These are phyloP conservation scores for Merluccius polli DNA, from an alignment of 2,797 vertebrate species.

Conservation along the genomic window DNA sequence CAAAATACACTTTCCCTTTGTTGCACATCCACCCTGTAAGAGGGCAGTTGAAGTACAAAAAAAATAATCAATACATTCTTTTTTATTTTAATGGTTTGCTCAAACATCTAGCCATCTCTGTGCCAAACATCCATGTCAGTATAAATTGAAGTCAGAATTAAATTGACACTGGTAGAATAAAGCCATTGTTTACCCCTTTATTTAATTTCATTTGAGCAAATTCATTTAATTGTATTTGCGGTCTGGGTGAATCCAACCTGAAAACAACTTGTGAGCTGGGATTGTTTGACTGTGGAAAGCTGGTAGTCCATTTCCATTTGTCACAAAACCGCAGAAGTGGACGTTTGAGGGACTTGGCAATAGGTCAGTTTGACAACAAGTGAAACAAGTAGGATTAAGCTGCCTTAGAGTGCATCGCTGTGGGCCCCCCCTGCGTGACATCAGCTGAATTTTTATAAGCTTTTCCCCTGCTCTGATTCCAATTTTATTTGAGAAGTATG, in stretches of 20 bases:
- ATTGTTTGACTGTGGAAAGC: constrained; percentile 6
- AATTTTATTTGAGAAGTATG: constrained; percentile 56
- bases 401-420: constrained; percentile 10
- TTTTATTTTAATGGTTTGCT: not conserved
- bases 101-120: not conserved
- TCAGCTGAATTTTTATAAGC: constrained; percentile 29
- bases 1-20: not conserved
- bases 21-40: not conserved
- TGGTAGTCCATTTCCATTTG: not conserved
- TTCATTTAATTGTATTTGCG: not conserved
- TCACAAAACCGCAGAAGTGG: constrained; percentile 6
- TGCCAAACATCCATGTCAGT: not conserved
- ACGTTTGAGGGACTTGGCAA: not conserved
- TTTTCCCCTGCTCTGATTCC: constrained; percentile 34
- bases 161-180: not conserved
- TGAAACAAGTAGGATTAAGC: constrained; percentile 39
- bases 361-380: constrained; percentile 21
- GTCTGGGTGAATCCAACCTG: not conserved
- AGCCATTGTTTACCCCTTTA: not conserved
- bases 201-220: not conserved
- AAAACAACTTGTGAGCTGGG: not conserved
- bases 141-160: not conserved
- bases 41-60: not conserved
- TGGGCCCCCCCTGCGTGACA: constrained; percentile 25
- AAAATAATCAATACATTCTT: not conserved